Evolutionary conservation across 2,113 vertebrate genomes (phyloP).

Genomic region (Chauna torquata): DNA sequence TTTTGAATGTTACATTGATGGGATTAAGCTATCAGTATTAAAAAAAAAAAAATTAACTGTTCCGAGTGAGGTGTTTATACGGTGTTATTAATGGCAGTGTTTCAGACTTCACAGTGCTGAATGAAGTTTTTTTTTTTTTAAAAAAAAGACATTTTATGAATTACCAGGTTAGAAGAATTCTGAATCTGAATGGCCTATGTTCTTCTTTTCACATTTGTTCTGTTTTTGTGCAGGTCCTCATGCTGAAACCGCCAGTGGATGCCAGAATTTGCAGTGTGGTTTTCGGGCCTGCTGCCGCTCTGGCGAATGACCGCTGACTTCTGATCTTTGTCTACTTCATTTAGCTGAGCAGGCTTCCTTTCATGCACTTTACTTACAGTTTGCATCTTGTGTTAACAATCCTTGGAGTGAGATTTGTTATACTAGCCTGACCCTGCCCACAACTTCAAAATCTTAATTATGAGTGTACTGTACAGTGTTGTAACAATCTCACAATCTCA

Average conservation of each 20-base stretch:
- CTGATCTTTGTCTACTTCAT: conserved; percentile 75
- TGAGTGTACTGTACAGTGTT: conserved; percentile 75
- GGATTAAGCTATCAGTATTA: background rate
- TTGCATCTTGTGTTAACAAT: conserved; percentile 78
- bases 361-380: conserved; percentile 92
- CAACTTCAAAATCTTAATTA: conserved; percentile 59
- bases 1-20: background rate
- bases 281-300: conserved; percentile 98
- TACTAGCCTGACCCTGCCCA: conserved; percentile 65
- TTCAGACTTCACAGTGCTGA: background rate
- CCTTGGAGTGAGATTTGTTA: conserved; percentile 71
- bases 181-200: background rate
- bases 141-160: background rate
- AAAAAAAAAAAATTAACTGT: background rate
- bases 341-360: conserved; percentile 82
- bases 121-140: background rate
- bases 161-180: background rate
- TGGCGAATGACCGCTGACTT: conserved; percentile 87
- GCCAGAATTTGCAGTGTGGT: conserved; percentile 99
- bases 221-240: conserved; percentile 92
- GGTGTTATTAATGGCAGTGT: accelerated
- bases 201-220: conserved; percentile 75
- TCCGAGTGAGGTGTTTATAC: background rate
- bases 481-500: conserved; percentile 66
- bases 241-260: conserved; percentile 95